Evolutionary conservation across 2,888 invertebrate species (phyloP).

Genomic region (Arctia plantaginis): DNA sequence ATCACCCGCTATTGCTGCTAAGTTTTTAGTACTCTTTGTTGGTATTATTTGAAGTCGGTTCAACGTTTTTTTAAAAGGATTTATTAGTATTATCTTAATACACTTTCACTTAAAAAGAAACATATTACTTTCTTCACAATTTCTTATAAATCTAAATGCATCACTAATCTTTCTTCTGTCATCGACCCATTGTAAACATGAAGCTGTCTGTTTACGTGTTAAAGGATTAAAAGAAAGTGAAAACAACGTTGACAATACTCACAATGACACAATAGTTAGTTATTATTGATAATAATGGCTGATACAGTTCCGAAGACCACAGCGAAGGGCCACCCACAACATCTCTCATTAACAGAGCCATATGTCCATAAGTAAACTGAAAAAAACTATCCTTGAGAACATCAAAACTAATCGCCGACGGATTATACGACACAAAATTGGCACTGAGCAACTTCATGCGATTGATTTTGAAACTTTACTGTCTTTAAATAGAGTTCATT

Average conservation of each 20-base stretch:
- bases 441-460: conserved; percentile 18
- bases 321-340: conserved; percentile 75
- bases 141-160: conserved; percentile 14
- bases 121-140: conserved; percentile 16
- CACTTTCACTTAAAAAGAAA: conserved; percentile 21
- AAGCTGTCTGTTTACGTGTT: conserved; percentile 77
- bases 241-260: conserved; percentile 76
- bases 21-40: too few species aligned
- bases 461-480: conserved; percentile 11
- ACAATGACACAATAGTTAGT: conserved; percentile 75
- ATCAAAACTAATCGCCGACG: conserved; percentile 84
- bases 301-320: conserved; percentile 58
- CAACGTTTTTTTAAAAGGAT: too few species aligned
- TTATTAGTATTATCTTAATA: background rate
- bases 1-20: too few species aligned
- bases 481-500: conserved; percentile 13
- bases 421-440: conserved; percentile 68
- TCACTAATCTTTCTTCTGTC: conserved; percentile 22
- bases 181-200: conserved; percentile 54
- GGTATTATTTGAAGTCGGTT: too few species aligned
- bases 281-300: conserved; percentile 68
- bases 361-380: conserved; percentile 79
- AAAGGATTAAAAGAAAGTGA: conserved; percentile 82
- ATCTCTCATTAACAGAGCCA: conserved; percentile 77
- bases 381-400: conserved; percentile 74